phyloP scores from a whole-genome alignment of 2,113 vertebrate species.

The Corythaixoides concolor region DNA sequence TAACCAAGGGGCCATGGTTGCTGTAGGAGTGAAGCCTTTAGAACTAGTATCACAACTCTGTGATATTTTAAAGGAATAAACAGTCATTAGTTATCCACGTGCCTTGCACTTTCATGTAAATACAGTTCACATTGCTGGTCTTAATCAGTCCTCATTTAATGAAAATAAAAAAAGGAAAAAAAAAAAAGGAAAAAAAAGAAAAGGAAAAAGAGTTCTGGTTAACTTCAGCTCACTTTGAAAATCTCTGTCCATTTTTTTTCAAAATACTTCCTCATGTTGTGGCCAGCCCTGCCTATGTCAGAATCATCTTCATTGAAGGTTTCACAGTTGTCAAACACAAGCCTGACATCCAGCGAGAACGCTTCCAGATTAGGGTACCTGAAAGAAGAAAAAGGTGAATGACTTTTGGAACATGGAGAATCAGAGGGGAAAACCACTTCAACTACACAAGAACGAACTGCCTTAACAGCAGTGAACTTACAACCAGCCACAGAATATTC shows the following conservation, averaged over 20 bases:
- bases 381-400: constrained; percentile 59
- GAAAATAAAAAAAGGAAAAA: background rate
- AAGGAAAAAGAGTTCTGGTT: constrained; percentile 3
- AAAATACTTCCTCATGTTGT: constrained; percentile 98
- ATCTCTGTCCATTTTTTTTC: constrained; percentile 98
- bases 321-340: constrained; percentile 99
- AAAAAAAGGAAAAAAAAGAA: rapidly evolving
- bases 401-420: background rate
- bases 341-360: constrained; percentile 95
- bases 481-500: background rate
- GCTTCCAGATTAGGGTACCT: constrained; percentile 96
- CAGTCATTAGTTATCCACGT: constrained; percentile 66
- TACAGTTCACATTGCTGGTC: constrained; percentile 83
- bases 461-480: background rate
- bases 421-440: background rate
- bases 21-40: constrained; percentile 80
- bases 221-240: constrained; percentile 92
- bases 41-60: constrained; percentile 72
- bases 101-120: constrained; percentile 77
- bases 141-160: constrained; percentile 72
- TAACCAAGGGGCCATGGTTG: constrained; percentile 79
- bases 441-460: background rate
- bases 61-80: constrained; percentile 68
- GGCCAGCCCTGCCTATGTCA: constrained; percentile 96
- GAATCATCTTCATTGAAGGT: constrained; percentile 99